Conservation (phyloP, 2,888 invertebrate species). For the Eueremaeus valkanovi region DNA sequence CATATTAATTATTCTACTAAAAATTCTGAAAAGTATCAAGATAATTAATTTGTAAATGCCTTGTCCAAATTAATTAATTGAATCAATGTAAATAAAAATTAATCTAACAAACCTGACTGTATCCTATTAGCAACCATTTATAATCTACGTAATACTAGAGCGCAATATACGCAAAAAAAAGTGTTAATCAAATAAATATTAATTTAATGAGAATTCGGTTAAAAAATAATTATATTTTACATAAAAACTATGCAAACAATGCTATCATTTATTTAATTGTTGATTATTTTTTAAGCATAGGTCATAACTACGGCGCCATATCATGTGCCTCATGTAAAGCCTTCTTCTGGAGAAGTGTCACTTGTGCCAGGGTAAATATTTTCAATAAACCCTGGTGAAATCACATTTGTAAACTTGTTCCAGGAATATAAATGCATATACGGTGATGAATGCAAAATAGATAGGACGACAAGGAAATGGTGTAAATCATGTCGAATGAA, state of each 20-base stretch:
- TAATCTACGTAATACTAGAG: too few species aligned
- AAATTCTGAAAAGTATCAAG: neutral
- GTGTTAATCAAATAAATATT: too few species aligned
- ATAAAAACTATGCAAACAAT: neutral
- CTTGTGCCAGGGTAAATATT: too few species aligned
- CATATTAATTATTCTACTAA: neutral
- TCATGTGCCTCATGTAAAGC: neutral
- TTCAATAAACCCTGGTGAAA: too few species aligned
- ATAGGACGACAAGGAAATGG: slow-evolving; percentile 83
- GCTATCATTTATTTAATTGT: neutral
- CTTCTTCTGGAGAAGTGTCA: neutral
- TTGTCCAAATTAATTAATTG: too few species aligned
- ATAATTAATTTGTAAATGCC: neutral
- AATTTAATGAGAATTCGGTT: too few species aligned
- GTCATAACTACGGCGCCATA: neutral
- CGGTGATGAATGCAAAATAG: slow-evolving; percentile 81
- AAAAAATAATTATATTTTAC: too few species aligned
- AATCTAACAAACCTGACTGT: too few species aligned
- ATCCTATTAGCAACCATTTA: too few species aligned
- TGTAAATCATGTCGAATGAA: slow-evolving; percentile 92
- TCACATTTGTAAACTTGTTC: too few species aligned
- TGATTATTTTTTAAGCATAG: neutral
- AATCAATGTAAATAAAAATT: too few species aligned
- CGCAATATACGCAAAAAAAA: too few species aligned
- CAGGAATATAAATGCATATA: slow-evolving; percentile 69